Base-by-base conservation (phyloP, 2,888 invertebrate species). In the Hemaris fuciformis region DNA sequence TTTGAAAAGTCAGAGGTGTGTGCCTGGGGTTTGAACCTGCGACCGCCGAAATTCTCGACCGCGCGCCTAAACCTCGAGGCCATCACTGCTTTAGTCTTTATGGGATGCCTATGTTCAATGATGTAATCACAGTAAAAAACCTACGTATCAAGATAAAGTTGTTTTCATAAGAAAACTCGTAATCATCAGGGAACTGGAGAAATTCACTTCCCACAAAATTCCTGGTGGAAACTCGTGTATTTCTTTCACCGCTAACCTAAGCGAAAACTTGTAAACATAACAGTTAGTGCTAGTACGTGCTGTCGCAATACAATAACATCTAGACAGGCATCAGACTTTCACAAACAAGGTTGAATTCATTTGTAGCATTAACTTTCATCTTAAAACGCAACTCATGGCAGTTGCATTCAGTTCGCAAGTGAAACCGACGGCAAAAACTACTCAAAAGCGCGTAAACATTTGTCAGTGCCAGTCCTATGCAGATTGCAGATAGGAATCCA, bases 401-500 rank as follows among this genome's bases (percentile, higher is more conserved):
- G 15, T 27, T 3, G 27, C 25, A 25, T 25, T 53, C n/a, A 53
- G 48, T 7, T 53, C 22, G 20, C 20, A 41, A 57, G 41, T 38
- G 57, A 23, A 57, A 25, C 31, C 23, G 38, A 6, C 23, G 23
- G 41, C 25, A 27, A 27, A 59, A 27, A 59, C 25, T 43, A 59
- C 42, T 27, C 82, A 27, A 53, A 31, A 77, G 77, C 76, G 76
- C 84, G 87, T 87, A 85, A 89, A 89, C 89, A 89, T 90, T 89
- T 85, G 85, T 88, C 85, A 86, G 81, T 83, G 85, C 85, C 84
- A 85, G 81, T 75, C 80, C 38, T 76, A 72, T 81, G 84, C 88
- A 88, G 83, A 89, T 89, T 81, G 84, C 83, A 87, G 90, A 91
- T 91, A 91, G 84, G 81, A 86, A 88, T 85, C 85, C 89, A 89